These are phyloP conservation scores for Nephrotoma appendiculata DNA, from an alignment of 2,888 invertebrate genomes.

Conservation along the genomic window DNA sequence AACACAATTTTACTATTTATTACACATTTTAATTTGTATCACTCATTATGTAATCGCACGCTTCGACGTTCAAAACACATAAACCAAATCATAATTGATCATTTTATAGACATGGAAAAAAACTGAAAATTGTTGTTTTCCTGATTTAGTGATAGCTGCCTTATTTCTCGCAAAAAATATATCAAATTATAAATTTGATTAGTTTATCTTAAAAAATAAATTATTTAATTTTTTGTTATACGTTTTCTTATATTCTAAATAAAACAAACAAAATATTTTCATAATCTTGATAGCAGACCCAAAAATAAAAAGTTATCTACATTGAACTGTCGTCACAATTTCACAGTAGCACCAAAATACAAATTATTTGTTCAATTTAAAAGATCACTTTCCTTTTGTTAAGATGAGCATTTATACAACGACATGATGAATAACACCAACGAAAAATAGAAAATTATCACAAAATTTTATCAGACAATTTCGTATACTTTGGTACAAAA, in stretches of 20 bases:
- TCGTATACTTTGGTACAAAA: background rate
- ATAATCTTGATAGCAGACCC: background rate
- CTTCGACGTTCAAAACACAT: no score
- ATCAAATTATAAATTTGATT: no score
- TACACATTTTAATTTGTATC: no score
- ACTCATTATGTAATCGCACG: no score
- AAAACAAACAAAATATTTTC: background rate
- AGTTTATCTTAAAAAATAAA: no score
- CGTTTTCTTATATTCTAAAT: background rate
- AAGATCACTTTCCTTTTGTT: background rate
- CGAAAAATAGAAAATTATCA: background rate
- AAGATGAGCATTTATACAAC: no score
- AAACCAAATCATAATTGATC: no score
- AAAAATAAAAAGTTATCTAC: background rate
- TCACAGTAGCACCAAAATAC: background rate
- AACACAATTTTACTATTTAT: no score
- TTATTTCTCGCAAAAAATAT: no score
- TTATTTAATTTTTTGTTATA: background rate
- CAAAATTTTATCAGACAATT: background rate
- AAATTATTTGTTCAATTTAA: background rate
- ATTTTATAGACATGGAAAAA: no score
- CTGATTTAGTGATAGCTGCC: no score
- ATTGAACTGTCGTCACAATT: background rate
- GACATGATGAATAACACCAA: background rate
- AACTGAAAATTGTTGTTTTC: no score